phyloP scores from a whole-genome alignment of 2,113 vertebrate genomes.

The Strix uralensis region DNA sequence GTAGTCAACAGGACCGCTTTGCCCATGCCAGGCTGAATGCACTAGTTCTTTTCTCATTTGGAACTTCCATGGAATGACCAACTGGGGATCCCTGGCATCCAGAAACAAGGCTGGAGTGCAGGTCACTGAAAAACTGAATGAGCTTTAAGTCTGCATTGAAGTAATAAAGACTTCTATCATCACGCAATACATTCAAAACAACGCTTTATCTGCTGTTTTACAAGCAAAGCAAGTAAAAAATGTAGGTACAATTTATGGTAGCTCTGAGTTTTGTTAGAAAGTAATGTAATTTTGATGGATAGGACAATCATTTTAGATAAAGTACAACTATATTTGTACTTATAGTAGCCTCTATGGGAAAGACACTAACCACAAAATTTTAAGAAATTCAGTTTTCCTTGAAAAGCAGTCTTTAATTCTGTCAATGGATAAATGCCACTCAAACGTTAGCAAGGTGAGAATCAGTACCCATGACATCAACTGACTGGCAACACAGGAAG shows the following conservation, averaged over 20 bases:
- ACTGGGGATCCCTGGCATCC: neutral
- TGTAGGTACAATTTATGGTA: neutral
- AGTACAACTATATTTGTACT: neutral
- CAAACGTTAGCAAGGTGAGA: slow-evolving; percentile 1
- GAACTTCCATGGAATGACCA: neutral
- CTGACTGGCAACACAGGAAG: neutral
- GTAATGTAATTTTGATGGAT: neutral
- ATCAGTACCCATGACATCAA: neutral
- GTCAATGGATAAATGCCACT: neutral
- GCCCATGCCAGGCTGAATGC: neutral
- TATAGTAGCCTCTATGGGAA: neutral
- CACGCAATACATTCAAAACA: neutral
- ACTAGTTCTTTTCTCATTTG: neutral
- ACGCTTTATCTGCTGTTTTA: neutral
- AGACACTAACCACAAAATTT: neutral
- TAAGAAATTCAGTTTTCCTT: neutral
- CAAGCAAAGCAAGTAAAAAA: neutral
- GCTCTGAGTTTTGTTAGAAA: neutral
- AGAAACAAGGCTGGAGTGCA: slow-evolving; percentile 1
- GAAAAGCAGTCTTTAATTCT: neutral
- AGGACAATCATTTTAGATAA: neutral
- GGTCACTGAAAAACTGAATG: neutral
- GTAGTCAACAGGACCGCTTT: neutral
- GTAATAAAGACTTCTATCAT: neutral
- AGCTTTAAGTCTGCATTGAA: neutral